phyloP scores from a whole-genome alignment of 2,113 vertebrate species.

The Corythornis cristatus region DNA sequence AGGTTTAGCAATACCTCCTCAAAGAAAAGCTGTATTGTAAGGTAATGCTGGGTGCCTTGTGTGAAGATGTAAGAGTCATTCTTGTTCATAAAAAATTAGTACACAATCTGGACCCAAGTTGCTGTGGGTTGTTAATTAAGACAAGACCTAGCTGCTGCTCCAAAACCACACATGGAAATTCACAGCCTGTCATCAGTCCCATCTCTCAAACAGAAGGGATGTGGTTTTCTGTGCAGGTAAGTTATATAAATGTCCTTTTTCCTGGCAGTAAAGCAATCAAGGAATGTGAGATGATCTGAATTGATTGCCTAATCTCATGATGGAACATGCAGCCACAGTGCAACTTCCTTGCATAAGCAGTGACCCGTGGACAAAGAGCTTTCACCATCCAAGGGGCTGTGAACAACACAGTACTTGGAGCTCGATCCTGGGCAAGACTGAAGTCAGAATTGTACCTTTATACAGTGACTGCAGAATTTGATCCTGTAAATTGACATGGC shows the following conservation, averaged over 20 bases:
- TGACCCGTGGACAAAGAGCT: background rate
- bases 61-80: background rate
- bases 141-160: background rate
- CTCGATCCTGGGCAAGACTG: background rate
- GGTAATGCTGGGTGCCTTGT: background rate
- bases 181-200: background rate
- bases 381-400: background rate
- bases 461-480: background rate
- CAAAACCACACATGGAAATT: slow-evolving; percentile 29
- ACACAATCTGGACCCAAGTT: slow-evolving; percentile 24
- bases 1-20: slow-evolving; percentile 12
- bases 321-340: background rate
- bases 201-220: slow-evolving; percentile 43
- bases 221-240: slow-evolving; percentile 52
- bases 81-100: slow-evolving; percentile 10
- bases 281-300: slow-evolving; percentile 8
- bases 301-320: slow-evolving; percentile 30
- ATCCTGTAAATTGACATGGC: background rate
- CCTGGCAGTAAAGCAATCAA: slow-evolving; percentile 32
- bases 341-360: slow-evolving; percentile 34
- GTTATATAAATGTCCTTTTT: slow-evolving; percentile 67
- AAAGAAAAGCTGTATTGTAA: slow-evolving; percentile 6
- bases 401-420: background rate
- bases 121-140: slow-evolving; percentile 8
- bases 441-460: background rate